Evolutionary conservation across 1,140 invertebrate genomes (phyloP), one percentile per base, ranked within the genome.

Genomic region (Homalodisca vitripennis): DNA sequence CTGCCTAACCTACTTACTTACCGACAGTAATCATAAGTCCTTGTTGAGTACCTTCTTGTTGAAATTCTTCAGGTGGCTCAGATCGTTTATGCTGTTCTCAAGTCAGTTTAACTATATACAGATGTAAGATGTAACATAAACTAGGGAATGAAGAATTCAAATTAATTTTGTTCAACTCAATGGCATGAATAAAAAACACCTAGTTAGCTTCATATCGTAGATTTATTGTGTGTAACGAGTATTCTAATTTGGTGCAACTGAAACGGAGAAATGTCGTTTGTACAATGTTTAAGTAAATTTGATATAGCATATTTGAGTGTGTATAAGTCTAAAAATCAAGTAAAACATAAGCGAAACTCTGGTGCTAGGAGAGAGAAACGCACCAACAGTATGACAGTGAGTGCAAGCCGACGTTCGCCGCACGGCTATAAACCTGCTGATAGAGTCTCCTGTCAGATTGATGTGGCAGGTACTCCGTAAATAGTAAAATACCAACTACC

Each of bases 251-350:
- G n/a, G n/a, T n/a, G 17, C 34, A 41, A 41, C 6, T 41, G 6
- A 10, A 17, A 41, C 17, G 6, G 6, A 41, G 6, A 10, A 41
- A 41, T 10, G 17, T 10, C 6, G 17, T 41, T 41, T 10, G 34
- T 41, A 10, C 6, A 10, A 6, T 17, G 17, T 41, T 10, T 10
- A 41, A 41, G 17, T 17, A 41, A 41, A 41, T 6, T 41, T 41
- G 6, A 10, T 17, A 41, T 41, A 6, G 6, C 17, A 41, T 41
- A 41, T 41, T 41, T 41, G 17, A 10, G 17, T 6, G 17, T 10
- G 6, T 41, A 6, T 10, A 41, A 41, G 17, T 41, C 20, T 83
- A 84, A 71, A 73, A 88, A n/a, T 71, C 76, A 22, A 78, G 82
- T 6, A 73, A 79, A 10, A 85, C 83, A 75, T 70, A 75, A 30